Evolutionary conservation across 2,888 invertebrate species (phyloP).

Genomic region (Lapara coniferarum): DNA sequence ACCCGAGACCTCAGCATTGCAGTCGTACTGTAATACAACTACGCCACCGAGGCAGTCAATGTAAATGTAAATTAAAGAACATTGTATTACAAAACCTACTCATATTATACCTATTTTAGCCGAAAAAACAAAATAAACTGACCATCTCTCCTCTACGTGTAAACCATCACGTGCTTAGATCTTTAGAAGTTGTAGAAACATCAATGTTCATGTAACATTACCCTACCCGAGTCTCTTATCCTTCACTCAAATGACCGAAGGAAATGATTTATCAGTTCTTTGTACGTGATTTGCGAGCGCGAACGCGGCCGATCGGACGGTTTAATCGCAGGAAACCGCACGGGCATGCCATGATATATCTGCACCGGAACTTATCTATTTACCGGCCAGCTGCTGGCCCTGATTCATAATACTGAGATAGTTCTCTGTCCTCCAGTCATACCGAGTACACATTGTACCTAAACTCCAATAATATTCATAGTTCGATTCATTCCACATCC

Average conservation of each 20-base stretch:
- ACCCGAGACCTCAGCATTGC: no score
- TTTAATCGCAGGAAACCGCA: conserved; percentile 78
- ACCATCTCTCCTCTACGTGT: not conserved
- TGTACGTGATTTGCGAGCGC: conserved; percentile 73
- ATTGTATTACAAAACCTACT: not conserved
- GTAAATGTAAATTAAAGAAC: not conserved
- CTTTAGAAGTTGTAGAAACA: not conserved
- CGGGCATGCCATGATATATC: conserved; percentile 56
- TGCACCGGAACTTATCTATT: conserved; percentile 77
- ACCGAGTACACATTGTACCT: not conserved
- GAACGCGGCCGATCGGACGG: conserved; percentile 42
- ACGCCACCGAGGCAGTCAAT: no score
- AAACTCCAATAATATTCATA: not conserved
- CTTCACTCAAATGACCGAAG: conserved; percentile 39
- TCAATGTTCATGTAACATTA: conserved; percentile 10
- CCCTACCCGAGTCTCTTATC: conserved; percentile 5
- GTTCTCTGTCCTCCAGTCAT: conserved; percentile 24
- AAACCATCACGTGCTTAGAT: not conserved
- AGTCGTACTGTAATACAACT: no score
- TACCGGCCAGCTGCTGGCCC: conserved; percentile 55
- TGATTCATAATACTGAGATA: conserved; percentile 69
- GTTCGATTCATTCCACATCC: not conserved
- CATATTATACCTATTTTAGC: not conserved
- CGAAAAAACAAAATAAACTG: no score
- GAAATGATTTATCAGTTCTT: conserved; percentile 76